A percentile compares a stretch with the other conserved stretches of the same genome.
phyloP scores from a whole-genome alignment of 1,140 invertebrate genomes.

The Drosophila arizonae region DNA sequence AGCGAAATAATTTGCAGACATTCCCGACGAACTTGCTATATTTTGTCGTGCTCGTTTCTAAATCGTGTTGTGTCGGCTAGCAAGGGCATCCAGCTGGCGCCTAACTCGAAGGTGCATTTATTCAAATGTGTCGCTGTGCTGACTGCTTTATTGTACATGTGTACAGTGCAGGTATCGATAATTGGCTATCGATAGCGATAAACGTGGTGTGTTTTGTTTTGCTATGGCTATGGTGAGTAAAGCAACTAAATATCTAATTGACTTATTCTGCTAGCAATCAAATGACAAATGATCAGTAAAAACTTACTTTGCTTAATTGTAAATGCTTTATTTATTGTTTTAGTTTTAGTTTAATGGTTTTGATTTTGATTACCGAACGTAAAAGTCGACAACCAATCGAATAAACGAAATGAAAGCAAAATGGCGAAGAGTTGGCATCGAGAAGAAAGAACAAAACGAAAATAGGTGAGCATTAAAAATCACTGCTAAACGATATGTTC shows the following conservation, averaged over 20 bases:
- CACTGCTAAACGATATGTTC: constrained; percentile 3
- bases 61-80: neutral
- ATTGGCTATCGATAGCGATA: constrained; percentile 33
- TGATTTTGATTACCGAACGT: constrained; percentile 21
- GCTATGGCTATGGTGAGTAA: constrained; percentile 9
- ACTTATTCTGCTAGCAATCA: constrained; percentile 45
- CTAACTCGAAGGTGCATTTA: neutral
- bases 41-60: neutral
- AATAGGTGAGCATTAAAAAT: constrained; percentile 39
- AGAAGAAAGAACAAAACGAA: constrained; percentile 61
- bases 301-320: constrained; percentile 81
- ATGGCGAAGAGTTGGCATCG: constrained; percentile 49
- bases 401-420: constrained; percentile 59
- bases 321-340: constrained; percentile 63
- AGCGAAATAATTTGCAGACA: too few species aligned
- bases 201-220: constrained; percentile 7
- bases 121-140: constrained; percentile 21
- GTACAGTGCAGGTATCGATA: constrained; percentile 32
- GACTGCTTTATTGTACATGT: constrained; percentile 7
- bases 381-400: constrained; percentile 52
- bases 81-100: neutral
- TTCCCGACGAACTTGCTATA: neutral
- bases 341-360: constrained; percentile 8
- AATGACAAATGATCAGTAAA: constrained; percentile 55
- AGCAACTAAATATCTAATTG: constrained; percentile 20